These are phyloP conservation scores for Scomber japonicus DNA, from an alignment of 2,113 vertebrate species.

Conservation along the genomic window DNA sequence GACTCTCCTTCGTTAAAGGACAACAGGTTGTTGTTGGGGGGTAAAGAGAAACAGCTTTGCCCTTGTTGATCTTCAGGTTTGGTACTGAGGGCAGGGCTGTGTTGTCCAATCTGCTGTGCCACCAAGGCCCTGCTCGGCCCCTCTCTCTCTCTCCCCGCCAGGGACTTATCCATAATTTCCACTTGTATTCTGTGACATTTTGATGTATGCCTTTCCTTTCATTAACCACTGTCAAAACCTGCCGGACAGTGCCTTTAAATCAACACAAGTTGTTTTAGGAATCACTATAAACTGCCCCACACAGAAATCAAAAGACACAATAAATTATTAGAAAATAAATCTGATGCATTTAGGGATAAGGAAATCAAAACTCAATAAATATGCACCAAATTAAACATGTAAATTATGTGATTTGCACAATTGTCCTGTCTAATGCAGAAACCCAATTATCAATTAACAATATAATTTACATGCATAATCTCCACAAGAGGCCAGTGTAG, in stretches of 20 bases:
- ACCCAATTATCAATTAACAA: conserved; percentile 26
- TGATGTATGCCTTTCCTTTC: conserved; percentile 14
- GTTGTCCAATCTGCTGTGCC: conserved; percentile 83
- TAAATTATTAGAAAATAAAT: neutral
- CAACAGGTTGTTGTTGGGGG: conserved; percentile 72
- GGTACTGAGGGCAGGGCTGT: conserved; percentile 82
- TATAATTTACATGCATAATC: no score
- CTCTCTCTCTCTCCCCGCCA: conserved; percentile 76
- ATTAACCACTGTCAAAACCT: neutral
- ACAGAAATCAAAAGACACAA: neutral
- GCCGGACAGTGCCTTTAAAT: neutral
- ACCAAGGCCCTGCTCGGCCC: conserved; percentile 81
- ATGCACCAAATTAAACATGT: neutral
- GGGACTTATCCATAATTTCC: conserved; percentile 54
- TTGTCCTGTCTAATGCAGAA: neutral
- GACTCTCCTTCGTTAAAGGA: conserved; percentile 46
- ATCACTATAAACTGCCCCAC: neutral
- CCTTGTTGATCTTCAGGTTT: conserved; percentile 83
- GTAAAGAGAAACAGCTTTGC: conserved; percentile 76
- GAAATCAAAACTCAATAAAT: neutral
- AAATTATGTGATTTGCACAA: neutral
- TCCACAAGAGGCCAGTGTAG: no score
- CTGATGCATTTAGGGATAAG: neutral
- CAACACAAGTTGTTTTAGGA: no score
- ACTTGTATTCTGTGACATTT: conserved; percentile 62